Percentiles rank a stretch among this genome's conserved stretches.
Conservation (phyloP, 2,797 vertebrate species). For the Sebastes nivosus region DNA sequence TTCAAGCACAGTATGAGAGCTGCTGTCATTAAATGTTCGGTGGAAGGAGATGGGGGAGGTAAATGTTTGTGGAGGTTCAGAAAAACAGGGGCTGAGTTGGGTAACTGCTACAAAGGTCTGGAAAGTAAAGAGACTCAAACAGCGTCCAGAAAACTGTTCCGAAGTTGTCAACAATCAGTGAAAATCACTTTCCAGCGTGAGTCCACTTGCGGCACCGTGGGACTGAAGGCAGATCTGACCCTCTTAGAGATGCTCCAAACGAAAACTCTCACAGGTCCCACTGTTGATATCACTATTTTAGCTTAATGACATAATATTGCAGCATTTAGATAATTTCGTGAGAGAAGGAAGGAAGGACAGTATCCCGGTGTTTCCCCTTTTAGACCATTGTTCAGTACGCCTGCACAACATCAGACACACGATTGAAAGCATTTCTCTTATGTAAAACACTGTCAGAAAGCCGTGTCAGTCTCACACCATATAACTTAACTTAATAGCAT, state of each 20-base stretch:
- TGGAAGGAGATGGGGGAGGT: not conserved
- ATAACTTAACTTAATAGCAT: conserved; percentile 36
- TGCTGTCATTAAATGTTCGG: conserved; percentile 15
- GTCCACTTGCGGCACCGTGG: not conserved
- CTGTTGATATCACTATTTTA: not conserved
- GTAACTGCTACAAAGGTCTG: not conserved
- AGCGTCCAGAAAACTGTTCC: not conserved
- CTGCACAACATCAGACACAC: not conserved
- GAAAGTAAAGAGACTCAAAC: not conserved
- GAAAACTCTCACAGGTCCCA: not conserved
- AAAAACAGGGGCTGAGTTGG: not conserved
- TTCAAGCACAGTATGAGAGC: conserved; percentile 14
- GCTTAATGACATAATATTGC: not conserved
- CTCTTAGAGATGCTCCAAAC: not conserved
- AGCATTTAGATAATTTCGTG: not conserved
- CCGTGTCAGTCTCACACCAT: not conserved
- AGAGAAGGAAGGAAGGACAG: not conserved
- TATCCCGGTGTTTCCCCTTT: not conserved
- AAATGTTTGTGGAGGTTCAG: not conserved
- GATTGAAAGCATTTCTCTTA: not conserved
- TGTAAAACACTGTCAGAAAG: not conserved
- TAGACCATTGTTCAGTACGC: not conserved
- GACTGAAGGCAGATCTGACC: not conserved
- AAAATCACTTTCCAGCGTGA: not conserved
- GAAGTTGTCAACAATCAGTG: not conserved